These are phyloP conservation scores for Parazoanthus swiftii DNA, from an alignment of 92 coral and sea anemone genomes.

Conservation along the genomic window DNA sequence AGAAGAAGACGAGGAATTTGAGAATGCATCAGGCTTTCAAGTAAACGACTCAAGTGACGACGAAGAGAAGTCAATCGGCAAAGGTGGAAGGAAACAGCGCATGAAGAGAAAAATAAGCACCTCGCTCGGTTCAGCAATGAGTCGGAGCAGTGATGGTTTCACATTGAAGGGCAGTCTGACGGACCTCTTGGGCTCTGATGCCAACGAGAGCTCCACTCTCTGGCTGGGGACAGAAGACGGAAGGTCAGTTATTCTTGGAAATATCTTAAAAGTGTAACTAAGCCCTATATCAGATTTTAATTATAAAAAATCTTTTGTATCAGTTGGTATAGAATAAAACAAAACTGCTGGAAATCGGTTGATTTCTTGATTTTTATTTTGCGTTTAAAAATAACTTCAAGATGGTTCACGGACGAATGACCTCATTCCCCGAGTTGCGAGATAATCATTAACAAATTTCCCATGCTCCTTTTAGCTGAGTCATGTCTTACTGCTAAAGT, in stretches of 20 bases:
- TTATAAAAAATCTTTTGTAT: too few species aligned
- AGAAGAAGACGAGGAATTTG: conserved; percentile 28
- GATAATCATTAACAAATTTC: too few species aligned
- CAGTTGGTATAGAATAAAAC: too few species aligned
- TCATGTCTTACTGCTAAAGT: too few species aligned
- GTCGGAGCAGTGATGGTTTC: conserved; percentile 51
- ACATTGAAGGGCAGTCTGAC: conserved; percentile 69
- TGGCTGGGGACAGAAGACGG: conserved; percentile 99
- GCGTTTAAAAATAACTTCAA: too few species aligned
- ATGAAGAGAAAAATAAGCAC: conserved; percentile 64
- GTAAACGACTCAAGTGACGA: conserved; percentile 87
- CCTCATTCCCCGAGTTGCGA: too few species aligned
- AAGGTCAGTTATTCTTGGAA: conserved; percentile 57
- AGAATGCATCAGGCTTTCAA: conserved; percentile 74
- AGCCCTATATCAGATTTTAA: too few species aligned
- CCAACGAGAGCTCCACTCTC: conserved; percentile 84
- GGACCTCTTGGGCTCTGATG: conserved; percentile 73
- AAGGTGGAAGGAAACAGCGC: conserved; percentile 74
- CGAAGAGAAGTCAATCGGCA: conserved; percentile 69
- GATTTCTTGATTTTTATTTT: too few species aligned
- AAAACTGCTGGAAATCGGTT: too few species aligned
- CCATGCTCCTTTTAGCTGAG: too few species aligned
- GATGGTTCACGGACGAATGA: too few species aligned
- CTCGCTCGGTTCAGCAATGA: conserved; percentile 50
- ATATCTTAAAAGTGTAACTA: too few species aligned